Evolutionary conservation across 92 coral and sea anemone genomes (phyloP).

Genomic region (Anthopleura xanthogrammica): DNA sequence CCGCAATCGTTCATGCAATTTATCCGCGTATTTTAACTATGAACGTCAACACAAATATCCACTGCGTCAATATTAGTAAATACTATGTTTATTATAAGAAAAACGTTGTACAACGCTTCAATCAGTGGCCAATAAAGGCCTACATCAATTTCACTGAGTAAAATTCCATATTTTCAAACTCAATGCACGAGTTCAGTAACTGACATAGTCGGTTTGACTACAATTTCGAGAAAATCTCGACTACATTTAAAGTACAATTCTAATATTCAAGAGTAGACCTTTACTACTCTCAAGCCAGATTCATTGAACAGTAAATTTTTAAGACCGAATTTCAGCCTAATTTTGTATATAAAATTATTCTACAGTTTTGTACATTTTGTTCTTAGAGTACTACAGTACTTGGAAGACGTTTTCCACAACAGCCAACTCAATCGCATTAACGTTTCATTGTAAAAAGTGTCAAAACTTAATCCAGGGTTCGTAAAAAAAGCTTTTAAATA

Average conservation of each 20-base stretch:
- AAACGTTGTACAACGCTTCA: conserved; percentile 12
- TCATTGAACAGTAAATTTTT: not conserved
- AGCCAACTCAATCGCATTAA: not conserved
- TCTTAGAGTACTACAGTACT: not conserved
- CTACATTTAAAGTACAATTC: too few relatives aligned
- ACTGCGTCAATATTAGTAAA: not conserved
- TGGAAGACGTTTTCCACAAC: not conserved
- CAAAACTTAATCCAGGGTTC: not conserved
- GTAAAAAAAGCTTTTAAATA: not conserved
- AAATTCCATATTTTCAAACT: conserved; percentile 17
- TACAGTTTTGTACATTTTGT: not conserved
- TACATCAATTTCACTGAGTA: conserved; percentile 27
- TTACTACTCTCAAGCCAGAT: not conserved
- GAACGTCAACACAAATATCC: not conserved
- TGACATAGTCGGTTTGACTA: not conserved
- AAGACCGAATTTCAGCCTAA: not conserved
- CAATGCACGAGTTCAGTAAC: not conserved
- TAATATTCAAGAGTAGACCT: not conserved
- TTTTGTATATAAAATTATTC: not conserved
- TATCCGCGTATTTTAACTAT: not conserved
- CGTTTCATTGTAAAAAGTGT: not conserved
- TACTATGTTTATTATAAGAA: conserved; percentile 14
- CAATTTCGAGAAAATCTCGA: not conserved
- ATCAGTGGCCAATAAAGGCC: conserved; percentile 31
- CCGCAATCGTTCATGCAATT: not conserved